A percentile compares a stretch with the other conserved stretches of the same genome.
Evolutionary conservation across 2,113 vertebrate species (phyloP).

Genomic region (Empidonax traillii): DNA sequence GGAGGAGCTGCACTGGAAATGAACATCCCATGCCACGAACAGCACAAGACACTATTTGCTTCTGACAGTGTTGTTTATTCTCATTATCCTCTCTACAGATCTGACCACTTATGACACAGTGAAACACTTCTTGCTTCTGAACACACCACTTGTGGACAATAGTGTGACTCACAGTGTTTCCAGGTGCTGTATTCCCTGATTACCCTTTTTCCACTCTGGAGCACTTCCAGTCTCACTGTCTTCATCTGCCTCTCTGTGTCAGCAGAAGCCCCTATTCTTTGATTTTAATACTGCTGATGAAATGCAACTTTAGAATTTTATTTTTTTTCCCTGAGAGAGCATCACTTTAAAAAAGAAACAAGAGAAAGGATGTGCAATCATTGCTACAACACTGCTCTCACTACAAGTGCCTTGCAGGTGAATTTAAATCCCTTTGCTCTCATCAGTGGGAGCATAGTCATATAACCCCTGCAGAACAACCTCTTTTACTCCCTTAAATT

Average conservation of each 20-base stretch:
- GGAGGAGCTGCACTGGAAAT: neutral
- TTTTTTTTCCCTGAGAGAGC: neutral
- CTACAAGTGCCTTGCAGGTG: neutral
- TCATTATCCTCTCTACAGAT: constrained; percentile 66
- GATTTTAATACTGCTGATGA: neutral
- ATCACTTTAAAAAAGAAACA: neutral
- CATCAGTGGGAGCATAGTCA: neutral
- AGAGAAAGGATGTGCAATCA: neutral
- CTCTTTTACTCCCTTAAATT: neutral
- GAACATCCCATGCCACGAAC: neutral
- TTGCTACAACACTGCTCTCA: neutral
- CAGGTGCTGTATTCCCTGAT: constrained; percentile 44
- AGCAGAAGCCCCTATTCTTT: neutral
- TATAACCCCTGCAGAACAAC: neutral
- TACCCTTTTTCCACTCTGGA: neutral
- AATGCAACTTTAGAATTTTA: neutral
- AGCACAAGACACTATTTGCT: neutral
- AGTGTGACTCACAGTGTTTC: constrained; percentile 80
- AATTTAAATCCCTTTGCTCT: neutral
- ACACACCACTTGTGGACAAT: constrained; percentile 79
- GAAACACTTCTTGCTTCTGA: constrained; percentile 83
- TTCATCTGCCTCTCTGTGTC: neutral
- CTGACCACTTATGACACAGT: constrained; percentile 86
- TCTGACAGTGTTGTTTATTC: neutral
- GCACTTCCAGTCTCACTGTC: neutral